phyloP scores from a whole-genome alignment of 2,888 invertebrate species.

The Drosophila meridionalis region DNA sequence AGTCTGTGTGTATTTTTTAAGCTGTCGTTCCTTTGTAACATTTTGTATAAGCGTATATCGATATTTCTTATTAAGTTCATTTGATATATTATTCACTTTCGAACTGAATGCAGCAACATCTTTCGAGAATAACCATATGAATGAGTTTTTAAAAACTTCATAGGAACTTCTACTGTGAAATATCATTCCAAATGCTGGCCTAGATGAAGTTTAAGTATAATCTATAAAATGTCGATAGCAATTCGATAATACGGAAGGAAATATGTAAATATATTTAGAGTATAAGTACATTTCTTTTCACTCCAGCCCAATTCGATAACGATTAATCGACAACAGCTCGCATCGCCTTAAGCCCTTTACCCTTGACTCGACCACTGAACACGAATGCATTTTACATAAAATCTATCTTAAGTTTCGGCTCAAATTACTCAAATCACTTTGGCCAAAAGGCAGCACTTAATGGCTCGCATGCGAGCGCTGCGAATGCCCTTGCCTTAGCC shows the following conservation, averaged over 20 bases:
- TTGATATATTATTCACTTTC: too few species aligned
- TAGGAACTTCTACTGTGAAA: too few species aligned
- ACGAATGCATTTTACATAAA: neutral
- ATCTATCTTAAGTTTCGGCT: neutral
- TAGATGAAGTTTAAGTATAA: too few species aligned
- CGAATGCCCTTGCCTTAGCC: constrained; percentile 3
- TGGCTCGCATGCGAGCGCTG: neutral
- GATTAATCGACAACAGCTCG: neutral
- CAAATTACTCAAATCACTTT: constrained; percentile 4
- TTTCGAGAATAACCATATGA: too few species aligned
- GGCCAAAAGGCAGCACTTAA: neutral
- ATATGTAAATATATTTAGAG: too few species aligned
- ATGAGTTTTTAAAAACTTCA: too few species aligned
- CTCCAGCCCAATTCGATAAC: neutral
- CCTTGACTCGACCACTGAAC: neutral
- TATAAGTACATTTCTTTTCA: neutral
- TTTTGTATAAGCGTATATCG: too few species aligned
- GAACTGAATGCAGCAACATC: too few species aligned
- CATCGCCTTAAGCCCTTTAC: neutral
- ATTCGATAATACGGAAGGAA: neutral
- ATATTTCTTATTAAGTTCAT: too few species aligned
- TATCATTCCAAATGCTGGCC: too few species aligned
- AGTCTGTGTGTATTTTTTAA: too few species aligned
- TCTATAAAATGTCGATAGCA: neutral
- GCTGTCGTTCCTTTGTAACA: too few species aligned